Base-by-base conservation (phyloP, 2,113 vertebrate species). In the Dromaius novaehollandiae region DNA sequence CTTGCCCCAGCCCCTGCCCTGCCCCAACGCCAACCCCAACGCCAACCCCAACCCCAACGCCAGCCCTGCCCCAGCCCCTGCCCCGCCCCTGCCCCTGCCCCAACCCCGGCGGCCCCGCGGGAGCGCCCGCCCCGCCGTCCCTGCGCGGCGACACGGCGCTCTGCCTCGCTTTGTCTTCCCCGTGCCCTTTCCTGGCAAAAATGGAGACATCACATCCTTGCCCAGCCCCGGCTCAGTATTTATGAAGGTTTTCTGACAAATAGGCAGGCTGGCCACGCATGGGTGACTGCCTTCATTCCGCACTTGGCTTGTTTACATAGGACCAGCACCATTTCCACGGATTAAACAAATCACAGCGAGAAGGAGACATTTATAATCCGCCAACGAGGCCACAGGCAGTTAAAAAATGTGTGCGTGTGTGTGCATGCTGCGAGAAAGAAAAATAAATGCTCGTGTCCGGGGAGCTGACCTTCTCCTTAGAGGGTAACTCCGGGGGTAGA, bases 221-320 rank as follows among this genome's bases (percentile, higher is more conserved):
- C 98, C 98, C 98, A 96, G 98, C 96, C 97, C 97, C 95, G 91
- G 98, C 98, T 98, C 97, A 97, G 97, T 99, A 98, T 99, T 99
- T 99, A 99, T 99, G 99, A 99, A 98, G 98, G 98, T 98, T 98
- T 98, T 98, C 98, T 99, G 99, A 99, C 98, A 99, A 99, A 99
- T 99, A 99, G 99, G 98, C 98, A 98, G 98, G 98, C 98, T 98
- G 96, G 99, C 98, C 95, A 99, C 98, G 99, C 99, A 98, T 98
- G 98, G 98, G 97, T 98, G 98, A 97, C 97, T 98, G 97, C 98
- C 99, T 99, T 99, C 99, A 99, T 99, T 99, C 99, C 96, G 98
- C 99, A 98, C 99, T 98, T 98, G 99, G 98, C 99, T 99, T 99
- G 99, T 99, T 99, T 99, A 99, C 99, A 99, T 99, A 99, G 98